phyloP scores from a whole-genome alignment of 1,140 invertebrate species.

The Drosophila littoralis region DNA sequence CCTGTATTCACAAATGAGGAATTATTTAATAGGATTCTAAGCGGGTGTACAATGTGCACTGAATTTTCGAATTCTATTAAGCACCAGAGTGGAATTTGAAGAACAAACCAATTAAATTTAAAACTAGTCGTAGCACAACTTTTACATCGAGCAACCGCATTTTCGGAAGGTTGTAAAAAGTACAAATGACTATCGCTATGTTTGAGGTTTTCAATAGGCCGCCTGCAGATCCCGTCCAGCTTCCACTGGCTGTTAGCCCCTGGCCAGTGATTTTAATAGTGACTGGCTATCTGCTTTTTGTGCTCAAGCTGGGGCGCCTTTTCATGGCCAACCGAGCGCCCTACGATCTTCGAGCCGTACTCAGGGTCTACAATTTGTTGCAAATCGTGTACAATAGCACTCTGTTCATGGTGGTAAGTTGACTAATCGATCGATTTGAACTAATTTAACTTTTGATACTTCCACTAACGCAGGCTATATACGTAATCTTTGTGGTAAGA shows the following conservation, averaged over 20 bases:
- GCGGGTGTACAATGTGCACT: not conserved
- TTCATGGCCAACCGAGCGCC: constrained; percentile 93
- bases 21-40: not conserved
- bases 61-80: not conserved
- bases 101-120: no score
- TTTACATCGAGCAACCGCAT: not conserved
- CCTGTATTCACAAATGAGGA: no score
- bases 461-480: not conserved
- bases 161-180: no score
- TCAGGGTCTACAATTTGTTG: constrained; percentile 91
- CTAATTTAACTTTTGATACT: no score
- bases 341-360: constrained; percentile 89
- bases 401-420: not conserved
- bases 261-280: constrained; percentile 89
- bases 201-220: not conserved
- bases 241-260: constrained; percentile 89
- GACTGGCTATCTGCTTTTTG: constrained; percentile 90
- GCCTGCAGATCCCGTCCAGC: not conserved
- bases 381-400: constrained; percentile 84
- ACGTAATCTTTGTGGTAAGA: not conserved
- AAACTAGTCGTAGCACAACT: constrained; percentile 7
- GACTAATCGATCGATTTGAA: no score
- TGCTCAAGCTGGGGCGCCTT: constrained; percentile 86
- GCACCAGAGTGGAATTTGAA: no score
- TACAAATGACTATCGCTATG: not conserved